Percentiles rank a stretch among this genome's conserved stretches.
These are phyloP conservation scores for Spongia lamella DNA, from an alignment of 37 sponge, comb jelly and placozoan genomes.

Conservation along the genomic window DNA sequence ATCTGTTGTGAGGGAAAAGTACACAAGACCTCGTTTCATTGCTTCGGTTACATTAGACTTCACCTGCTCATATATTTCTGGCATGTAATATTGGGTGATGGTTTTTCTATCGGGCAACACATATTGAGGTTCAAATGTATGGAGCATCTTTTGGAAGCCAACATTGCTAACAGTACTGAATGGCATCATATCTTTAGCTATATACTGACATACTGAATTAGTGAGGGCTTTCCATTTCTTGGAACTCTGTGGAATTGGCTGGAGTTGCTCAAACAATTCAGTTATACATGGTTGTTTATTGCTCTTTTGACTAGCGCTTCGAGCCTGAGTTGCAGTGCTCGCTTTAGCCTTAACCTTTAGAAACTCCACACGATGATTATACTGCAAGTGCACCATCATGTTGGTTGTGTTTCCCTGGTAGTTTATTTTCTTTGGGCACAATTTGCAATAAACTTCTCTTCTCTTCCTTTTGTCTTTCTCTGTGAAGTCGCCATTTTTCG, in stretches of 20 bases:
- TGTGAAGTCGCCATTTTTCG: constrained; percentile 10
- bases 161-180: too few relatives aligned
- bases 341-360: too few relatives aligned
- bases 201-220: too few relatives aligned
- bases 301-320: too few relatives aligned
- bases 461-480: background rate
- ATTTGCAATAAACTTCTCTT: constrained; percentile 13
- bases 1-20: constrained; percentile 32
- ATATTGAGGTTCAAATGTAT: constrained; percentile 33
- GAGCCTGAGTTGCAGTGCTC: background rate
- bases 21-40: background rate
- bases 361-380: background rate
- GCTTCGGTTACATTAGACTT: constrained; percentile 12
- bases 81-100: constrained; percentile 13
- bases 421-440: background rate
- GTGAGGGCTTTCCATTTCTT: too few relatives aligned
- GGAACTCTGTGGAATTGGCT: too few relatives aligned
- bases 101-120: constrained; percentile 18
- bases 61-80: constrained; percentile 18
- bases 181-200: too few relatives aligned
- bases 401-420: background rate
- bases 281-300: too few relatives aligned
- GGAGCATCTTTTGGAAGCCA: constrained; percentile 40
- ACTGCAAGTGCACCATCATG: too few relatives aligned
- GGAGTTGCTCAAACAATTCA: too few relatives aligned